Conservation (phyloP, 2,113 vertebrate genomes). For the Neofelis nebulosa region DNA sequence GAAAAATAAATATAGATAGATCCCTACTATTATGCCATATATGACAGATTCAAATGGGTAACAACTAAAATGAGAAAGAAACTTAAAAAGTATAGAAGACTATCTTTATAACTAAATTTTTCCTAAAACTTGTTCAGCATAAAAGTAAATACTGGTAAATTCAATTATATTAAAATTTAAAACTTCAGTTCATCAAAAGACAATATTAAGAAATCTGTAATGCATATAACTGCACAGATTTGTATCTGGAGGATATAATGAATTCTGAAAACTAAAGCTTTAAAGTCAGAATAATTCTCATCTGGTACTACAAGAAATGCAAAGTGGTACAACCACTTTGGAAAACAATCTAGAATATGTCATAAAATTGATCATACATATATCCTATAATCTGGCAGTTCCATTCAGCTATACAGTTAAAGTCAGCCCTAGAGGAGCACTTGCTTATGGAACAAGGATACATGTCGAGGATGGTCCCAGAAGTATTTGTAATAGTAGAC, state of each 20-base stretch:
- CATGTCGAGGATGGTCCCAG: background rate
- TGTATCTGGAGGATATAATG: background rate
- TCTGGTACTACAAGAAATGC: background rate
- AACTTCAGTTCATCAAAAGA: background rate
- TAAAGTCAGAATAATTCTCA: background rate
- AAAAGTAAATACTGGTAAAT: background rate
- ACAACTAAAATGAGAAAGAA: background rate
- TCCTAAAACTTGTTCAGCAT: background rate
- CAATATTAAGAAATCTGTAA: background rate
- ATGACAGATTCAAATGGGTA: background rate
- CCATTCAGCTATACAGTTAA: background rate
- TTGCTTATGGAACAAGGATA: background rate
- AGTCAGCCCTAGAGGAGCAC: background rate
- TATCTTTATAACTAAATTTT: background rate
- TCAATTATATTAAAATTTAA: background rate
- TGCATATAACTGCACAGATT: background rate
- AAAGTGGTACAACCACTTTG: background rate
- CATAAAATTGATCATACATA: background rate
- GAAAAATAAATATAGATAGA: background rate
- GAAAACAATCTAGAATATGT: background rate
- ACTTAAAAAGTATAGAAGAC: background rate
- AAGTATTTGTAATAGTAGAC: background rate
- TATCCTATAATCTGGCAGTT: background rate
- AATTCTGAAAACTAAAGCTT: background rate
- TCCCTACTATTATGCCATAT: background rate